A percentile compares a stretch with the other conserved stretches of the same genome.
Evolutionary conservation across 1,140 invertebrate genomes (phyloP).

Genomic region (Pectinophora gossypiella): DNA sequence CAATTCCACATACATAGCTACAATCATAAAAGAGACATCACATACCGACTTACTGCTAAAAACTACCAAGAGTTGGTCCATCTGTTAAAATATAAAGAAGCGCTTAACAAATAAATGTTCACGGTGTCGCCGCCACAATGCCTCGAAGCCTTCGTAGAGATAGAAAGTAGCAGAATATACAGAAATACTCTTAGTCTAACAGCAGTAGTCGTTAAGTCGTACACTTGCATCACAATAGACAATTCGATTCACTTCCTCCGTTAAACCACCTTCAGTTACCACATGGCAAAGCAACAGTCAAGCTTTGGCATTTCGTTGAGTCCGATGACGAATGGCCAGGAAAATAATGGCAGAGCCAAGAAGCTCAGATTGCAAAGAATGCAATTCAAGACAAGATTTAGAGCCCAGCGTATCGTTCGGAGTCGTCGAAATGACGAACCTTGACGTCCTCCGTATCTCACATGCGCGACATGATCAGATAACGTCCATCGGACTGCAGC

Average conservation of each 20-base stretch:
- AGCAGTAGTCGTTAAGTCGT: slow-evolving; percentile 1
- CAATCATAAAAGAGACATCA: slow-evolving; percentile 27
- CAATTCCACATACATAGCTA: slow-evolving; percentile 3
- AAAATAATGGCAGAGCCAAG: background rate
- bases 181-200: slow-evolving; percentile 12
- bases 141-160: slow-evolving; percentile 25
- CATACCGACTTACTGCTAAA: slow-evolving; percentile 42
- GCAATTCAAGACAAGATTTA: background rate
- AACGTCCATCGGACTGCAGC: slow-evolving; percentile 71
- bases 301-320: slow-evolving; percentile 44
- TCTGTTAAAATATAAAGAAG: slow-evolving; percentile 47
- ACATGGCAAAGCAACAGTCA: slow-evolving; percentile 19
- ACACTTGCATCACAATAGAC: slow-evolving; percentile 18
- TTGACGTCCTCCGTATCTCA: slow-evolving; percentile 32
- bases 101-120: slow-evolving; percentile 21
- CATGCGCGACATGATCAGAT: slow-evolving; percentile 73
- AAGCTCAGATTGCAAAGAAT: too few relatives aligned
- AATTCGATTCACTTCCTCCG: slow-evolving; percentile 20
- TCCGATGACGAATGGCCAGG: slow-evolving; percentile 18
- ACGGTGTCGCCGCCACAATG: slow-evolving; percentile 23
- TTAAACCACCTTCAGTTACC: slow-evolving; percentile 9
- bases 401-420: slow-evolving; percentile 17
- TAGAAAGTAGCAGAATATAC: slow-evolving; percentile 15
- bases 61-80: slow-evolving; percentile 60
- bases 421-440: slow-evolving; percentile 41